Conservation (phyloP, 2,888 invertebrate genomes). For the Drosophila eohydei region DNA sequence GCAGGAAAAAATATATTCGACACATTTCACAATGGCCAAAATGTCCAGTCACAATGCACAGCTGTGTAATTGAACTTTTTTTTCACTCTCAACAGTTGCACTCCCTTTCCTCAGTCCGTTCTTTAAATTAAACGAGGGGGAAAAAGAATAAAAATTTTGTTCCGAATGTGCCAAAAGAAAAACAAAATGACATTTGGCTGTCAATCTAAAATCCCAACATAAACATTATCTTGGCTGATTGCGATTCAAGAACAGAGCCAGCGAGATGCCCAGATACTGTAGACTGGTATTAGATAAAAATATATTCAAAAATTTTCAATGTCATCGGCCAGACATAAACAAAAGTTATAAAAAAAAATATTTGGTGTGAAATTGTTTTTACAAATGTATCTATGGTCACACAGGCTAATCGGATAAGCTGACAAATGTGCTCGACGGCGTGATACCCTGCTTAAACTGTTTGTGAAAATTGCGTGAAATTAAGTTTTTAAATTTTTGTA, state of each 20-base stretch:
- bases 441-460: constrained; percentile 5
- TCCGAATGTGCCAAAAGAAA: not conserved
- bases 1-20: constrained; percentile 16
- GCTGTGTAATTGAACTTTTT: constrained; percentile 33
- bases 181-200: constrained; percentile 37
- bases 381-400: not conserved
- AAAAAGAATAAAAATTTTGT: not conserved
- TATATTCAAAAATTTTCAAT: constrained; percentile 35
- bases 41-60: constrained; percentile 36
- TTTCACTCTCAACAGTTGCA: too few species aligned
- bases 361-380: constrained; percentile 16
- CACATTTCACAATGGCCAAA: constrained; percentile 51
- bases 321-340: constrained; percentile 60
- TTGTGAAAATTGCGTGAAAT: too few species aligned
- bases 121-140: not conserved
- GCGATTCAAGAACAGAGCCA: constrained; percentile 3
- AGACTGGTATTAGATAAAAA: constrained; percentile 27
- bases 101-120: not conserved
- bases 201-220: constrained; percentile 63
- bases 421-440: not conserved
- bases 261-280: constrained; percentile 2
- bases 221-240: constrained; percentile 46
- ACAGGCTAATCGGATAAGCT: constrained; percentile 20
- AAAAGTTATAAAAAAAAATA: constrained; percentile 40
- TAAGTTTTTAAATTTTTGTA: too few species aligned